Conservation (phyloP, 1,140 invertebrate genomes). For the Ruditapes philippinarum region DNA sequence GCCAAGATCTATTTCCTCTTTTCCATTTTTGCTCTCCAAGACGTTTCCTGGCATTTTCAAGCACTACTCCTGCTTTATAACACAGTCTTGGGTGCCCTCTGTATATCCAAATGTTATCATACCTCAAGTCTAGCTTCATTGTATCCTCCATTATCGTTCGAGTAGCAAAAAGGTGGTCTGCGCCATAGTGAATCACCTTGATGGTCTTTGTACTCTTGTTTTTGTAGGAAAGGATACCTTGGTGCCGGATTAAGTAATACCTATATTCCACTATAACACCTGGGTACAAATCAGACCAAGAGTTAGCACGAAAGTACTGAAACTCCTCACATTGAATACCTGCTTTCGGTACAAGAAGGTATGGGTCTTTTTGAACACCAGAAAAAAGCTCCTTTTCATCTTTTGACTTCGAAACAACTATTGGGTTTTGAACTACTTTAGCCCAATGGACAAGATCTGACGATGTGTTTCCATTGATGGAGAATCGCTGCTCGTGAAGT, state of each 20-base stretch:
- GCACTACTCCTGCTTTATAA: not conserved
- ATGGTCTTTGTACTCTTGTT: slow-evolving; percentile 26
- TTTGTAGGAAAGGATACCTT: slow-evolving; percentile 31
- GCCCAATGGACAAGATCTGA: slow-evolving; percentile 46
- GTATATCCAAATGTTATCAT: slow-evolving; percentile 22
- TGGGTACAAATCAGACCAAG: slow-evolving; percentile 36
- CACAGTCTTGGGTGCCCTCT: not conserved
- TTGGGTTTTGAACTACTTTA: slow-evolving; percentile 36
- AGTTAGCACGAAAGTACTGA: not conserved
- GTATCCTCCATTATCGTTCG: slow-evolving; percentile 44
- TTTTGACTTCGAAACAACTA: not conserved
- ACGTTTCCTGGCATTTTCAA: not conserved
- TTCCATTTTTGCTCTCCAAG: slow-evolving; percentile 30
- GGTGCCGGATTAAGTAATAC: slow-evolving; percentile 50
- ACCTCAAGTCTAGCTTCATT: not conserved
- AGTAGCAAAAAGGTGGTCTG: slow-evolving; percentile 34
- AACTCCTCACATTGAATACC: slow-evolving; percentile 28
- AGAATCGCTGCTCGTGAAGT: slow-evolving; percentile 9
- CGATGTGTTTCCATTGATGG: slow-evolving; percentile 1
- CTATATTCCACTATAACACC: slow-evolving; percentile 36
- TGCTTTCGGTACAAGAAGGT: slow-evolving; percentile 8
- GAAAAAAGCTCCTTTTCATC: not conserved
- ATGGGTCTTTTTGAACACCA: not conserved
- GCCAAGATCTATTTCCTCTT: not conserved
- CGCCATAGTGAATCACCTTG: slow-evolving; percentile 58